Evolutionary conservation across 2,797 vertebrate genomes (phyloP), one percentile per base, ranked within the genome.

Genomic region (Carduelis carduelis): DNA sequence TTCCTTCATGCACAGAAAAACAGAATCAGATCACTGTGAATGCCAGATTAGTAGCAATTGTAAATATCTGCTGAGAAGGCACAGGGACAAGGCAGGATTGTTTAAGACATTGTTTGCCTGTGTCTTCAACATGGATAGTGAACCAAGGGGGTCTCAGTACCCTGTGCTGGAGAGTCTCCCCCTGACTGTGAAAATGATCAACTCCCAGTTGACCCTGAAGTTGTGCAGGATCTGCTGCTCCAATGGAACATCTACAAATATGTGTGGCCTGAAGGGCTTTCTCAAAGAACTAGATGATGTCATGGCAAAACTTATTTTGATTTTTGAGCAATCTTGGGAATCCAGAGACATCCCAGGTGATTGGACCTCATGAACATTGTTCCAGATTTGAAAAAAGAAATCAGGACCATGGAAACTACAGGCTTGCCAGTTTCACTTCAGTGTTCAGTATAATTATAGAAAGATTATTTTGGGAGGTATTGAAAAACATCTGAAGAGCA

Each of bases 201-300:
- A 3, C 11, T 74, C 35, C 12, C 43, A 41, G 5, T 0, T 4
- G 1, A 49, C 9, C 12, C 24, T 34, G 30, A 65, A 41, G 9
- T 14, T 49, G 30, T 41, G 26, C 32, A 56, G 21, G 35, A 47
- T 47, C 69, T 74, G 30, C 24, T 41, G 11, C 34, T 49, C 24
- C 17, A 21, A 30, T 14, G 56, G 24, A 30, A 47, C 22, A 47
- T 24, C 24, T 24, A 20, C 11, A 26, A 17, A 26, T 64, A 13
- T 64, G 4, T 56, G 43, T 13, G 16, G 12, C 20, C 41, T 47
- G 8, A 28, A 34, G 28, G 15, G 7, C 17, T 55, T 83, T 24
- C 24, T 64, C 24, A 34, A 34, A 56, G 26, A 41, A 12, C 14
- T 35, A 32, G 43, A 14, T 49, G 11, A 35, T 35, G 17, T 49